Evolutionary conservation across 2,888 invertebrate genomes (phyloP), one percentile per base, ranked within the genome.

Genomic region (Ochropleura plecta): DNA sequence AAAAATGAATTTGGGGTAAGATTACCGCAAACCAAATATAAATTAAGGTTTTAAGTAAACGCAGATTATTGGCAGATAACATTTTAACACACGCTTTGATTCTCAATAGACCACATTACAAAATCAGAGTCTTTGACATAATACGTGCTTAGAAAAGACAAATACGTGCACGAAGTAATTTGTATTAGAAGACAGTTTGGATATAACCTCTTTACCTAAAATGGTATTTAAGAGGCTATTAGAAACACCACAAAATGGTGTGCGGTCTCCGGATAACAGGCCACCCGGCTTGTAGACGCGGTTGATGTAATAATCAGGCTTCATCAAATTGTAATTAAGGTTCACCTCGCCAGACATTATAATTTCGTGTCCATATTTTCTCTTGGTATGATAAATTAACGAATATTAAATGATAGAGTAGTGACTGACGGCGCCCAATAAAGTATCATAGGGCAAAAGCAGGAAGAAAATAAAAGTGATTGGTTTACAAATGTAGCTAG

Each of bases 181-280:
- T 78, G 74, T 83, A 75, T 81, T 81, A 73, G 60, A 73, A 78
- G 46, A 67, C 57, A 49, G 73, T 78, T 71, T 48, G 40, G 14
- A 55, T 73, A 42, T 44, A 62, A 68, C 68, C 77, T 60, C 44
- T 75, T 51, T 46, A 18, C 3, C 40, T 20, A 81, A 78, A 78
- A 71, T 70, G 64, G 63, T 18, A 1, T 72, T 62, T 70, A 64
- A 48, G 16, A 12, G 48, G 40, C 63, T 16, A 62, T 73, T 66
- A 81, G 53, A 18, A 55, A 76, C 70, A 70, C 76, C 20, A 51
- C 60, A 55, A n/a, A 70, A 49, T 62, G 48, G 48, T 44, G 76
- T 53, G 76, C 60, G 81, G 63, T 76, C 57, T 74, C 9, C 6
- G 30, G 44, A 42, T 74, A 79, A 67, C 40, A 18, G 74, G 67